Conservation (phyloP, 2,888 invertebrate genomes). For the Minunthozetes semirufus region DNA sequence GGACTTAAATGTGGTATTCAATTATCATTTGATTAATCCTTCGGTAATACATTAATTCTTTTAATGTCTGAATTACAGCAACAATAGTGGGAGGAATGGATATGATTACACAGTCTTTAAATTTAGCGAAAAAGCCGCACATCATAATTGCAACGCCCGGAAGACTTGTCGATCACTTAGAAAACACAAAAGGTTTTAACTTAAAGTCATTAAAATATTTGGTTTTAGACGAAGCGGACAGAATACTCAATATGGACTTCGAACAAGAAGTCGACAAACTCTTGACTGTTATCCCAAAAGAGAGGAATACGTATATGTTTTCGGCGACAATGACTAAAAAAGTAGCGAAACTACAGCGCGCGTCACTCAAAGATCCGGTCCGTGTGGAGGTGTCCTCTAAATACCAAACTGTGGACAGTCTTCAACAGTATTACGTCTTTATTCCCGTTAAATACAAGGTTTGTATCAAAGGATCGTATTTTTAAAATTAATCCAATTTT, state of each 20-base stretch:
- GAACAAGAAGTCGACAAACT: constrained; percentile 97
- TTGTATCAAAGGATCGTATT: background rate
- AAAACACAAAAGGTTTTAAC: constrained; percentile 96
- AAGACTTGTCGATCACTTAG: constrained; percentile 86
- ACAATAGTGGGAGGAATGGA: constrained; percentile 99
- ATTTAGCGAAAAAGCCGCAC: constrained; percentile 91
- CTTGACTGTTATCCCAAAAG: constrained; percentile 78
- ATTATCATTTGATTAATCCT: background rate
- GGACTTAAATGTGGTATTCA: constrained; percentile 72
- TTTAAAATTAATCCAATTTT: constrained; percentile 1
- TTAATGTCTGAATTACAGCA: constrained; percentile 50
- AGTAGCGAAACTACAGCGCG: constrained; percentile 87
- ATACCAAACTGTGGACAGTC: constrained; percentile 94
- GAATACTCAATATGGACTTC: constrained; percentile 98
- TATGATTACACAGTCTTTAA: constrained; percentile 86
- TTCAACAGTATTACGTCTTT: constrained; percentile 89
- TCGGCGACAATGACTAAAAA: constrained; percentile 99
- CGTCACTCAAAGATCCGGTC: constrained; percentile 85
- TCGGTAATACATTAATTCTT: background rate
- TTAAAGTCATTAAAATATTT: constrained; percentile 77
- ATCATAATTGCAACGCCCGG: constrained; percentile 96
- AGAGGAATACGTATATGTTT: constrained; percentile 84
- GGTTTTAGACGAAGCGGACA: constrained; percentile 98
- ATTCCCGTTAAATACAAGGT: constrained; percentile 91
- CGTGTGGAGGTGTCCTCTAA: constrained; percentile 92